Evolutionary conservation across 2,113 vertebrate genomes (phyloP), one percentile per base, ranked within the genome.

Genomic region (Andinoacara biseriatus): DNA sequence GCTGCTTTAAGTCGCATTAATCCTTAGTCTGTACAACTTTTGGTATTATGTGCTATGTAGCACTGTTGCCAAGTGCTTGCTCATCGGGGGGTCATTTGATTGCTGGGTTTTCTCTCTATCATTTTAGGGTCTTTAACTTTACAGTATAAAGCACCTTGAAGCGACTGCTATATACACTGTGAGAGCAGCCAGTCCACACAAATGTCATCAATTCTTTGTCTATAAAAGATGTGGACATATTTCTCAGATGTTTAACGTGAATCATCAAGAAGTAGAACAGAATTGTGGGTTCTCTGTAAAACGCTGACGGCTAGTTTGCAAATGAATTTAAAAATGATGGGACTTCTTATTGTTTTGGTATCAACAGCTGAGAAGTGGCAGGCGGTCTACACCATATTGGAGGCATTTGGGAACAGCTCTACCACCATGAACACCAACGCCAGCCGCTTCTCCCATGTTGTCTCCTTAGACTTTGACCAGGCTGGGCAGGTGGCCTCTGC

Each of bases 401-500:
- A 99, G 91, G 97, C 98, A 79, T 99, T 99, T 85, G 98, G 98
- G 54, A 98, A 98, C 94, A 97, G 97, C 90, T 91, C 96, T 84
- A 98, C 97, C 0, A 67, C 96, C 86, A 96, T 98, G 96, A 99
- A 99, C 2, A 22, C 95, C 90, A 99, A 97, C 0, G 97, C 97
- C 87, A 98, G 97, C 0, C 98, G 97, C 86, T 99, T 99, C 94
- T 98, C 98, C 1, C 98, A 99, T 91, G 97, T 99, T 5, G 95
- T 99, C 90, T 99, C 98, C 8, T 94, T 99, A 82, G 98, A 99
- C 91, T 99, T 99, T 4, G 98, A 99, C 93, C 98, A 99, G 94
- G 95, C 98, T 2, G 98, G 98, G 52, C 98, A 98, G 95, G 97
- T 99, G 96, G 97, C 98, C 1, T 99, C 98, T 0, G 98, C 98